Evolutionary conservation across 2,113 vertebrate species (phyloP), one percentile per base, ranked within the genome.

Genomic region (Pygoscelis antarcticus): DNA sequence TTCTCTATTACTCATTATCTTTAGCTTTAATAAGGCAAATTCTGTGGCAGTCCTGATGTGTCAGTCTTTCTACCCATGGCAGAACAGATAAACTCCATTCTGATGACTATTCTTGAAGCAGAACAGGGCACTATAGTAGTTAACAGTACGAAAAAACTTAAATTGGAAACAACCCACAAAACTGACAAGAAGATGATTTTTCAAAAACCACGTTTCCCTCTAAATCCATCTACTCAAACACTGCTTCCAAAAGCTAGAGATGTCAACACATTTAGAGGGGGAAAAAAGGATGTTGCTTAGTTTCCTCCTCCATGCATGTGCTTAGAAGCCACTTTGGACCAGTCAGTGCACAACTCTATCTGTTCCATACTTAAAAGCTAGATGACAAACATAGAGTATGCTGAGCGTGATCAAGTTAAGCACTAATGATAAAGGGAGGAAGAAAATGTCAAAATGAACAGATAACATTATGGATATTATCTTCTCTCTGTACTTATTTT

Each of bases 151-250:
- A 83, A 93, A 66, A 74, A 95, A 91, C 74, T 89, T 40, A 81
- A 96, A 76, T 57, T 96, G 75, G 95, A 90, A 95, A 91, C 87
- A 93, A 58, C 78, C 82, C 93, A 94, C 70, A 94, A 91, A 96
- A 79, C 61, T 96, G 91, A 89, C 93, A 94, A 36, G 76, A 89
- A 10, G 42, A 87, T 78, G 65, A 66, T 87, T 94, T 95, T 83
- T 84, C 81, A 90, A 62, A 94, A 91, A 58, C 26, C n/a, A 44
- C 8, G 8, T 89, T 96, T 96, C 68, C 68, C 55, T 81, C 68
- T 94, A 89, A 95, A 95, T 93, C 62, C 46, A 93, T 90, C 81
- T 57, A 82, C 62, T 90, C 49, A 85, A 87, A 87, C 6, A 5
- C 64, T 91, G 36, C 60, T 94, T 87, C 42, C 62, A 94, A 95